A percentile compares a stretch with the other conserved stretches of the same genome.
These are phyloP conservation scores for Marmota monax DNA, from an alignment of 2,113 vertebrate genomes.

Conservation along the genomic window DNA sequence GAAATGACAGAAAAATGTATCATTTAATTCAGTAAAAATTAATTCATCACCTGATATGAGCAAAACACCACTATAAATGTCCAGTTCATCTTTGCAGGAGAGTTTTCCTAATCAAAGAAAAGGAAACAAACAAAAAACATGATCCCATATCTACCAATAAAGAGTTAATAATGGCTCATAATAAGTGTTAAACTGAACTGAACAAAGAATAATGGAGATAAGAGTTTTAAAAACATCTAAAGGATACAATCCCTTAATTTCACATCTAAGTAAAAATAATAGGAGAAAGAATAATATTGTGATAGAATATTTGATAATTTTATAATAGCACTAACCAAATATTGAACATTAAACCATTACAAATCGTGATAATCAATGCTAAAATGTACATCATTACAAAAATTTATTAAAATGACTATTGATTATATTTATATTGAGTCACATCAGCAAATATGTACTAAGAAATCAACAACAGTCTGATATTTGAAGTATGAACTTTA, in stretches of 20 bases:
- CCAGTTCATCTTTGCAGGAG: neutral
- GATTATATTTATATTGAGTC: neutral
- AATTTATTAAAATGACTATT: neutral
- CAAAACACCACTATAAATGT: neutral
- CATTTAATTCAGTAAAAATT: constrained; percentile 46
- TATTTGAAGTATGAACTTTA: neutral
- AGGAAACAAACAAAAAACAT: neutral
- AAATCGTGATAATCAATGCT: neutral
- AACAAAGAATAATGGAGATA: neutral
- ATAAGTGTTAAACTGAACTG: neutral
- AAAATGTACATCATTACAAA: neutral
- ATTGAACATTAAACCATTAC: neutral
- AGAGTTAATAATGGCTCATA: neutral
- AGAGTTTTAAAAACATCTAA: neutral
- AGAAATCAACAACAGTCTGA: neutral
- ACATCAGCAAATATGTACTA: neutral
- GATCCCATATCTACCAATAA: neutral
- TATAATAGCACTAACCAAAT: neutral
- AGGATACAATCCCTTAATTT: neutral
- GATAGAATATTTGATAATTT: neutral
- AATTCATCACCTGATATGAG: neutral
- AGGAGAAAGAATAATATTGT: neutral
- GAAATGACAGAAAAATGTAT: neutral
- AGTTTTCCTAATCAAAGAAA: neutral
- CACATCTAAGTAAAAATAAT: neutral